phyloP scores from a whole-genome alignment of 2,888 invertebrate genomes.

The Hypolimnas misippus region DNA sequence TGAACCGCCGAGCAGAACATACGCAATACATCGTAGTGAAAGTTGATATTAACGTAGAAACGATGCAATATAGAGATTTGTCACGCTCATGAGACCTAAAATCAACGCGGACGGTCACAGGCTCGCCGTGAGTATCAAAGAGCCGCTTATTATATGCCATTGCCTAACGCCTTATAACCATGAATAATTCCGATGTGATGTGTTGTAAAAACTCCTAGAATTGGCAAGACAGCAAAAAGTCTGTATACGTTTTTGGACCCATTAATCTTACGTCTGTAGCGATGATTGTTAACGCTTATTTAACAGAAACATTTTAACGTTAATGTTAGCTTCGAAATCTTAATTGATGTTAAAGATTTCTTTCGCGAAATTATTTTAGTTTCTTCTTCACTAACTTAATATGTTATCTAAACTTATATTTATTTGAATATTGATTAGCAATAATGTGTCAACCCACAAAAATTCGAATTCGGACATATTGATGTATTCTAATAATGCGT shows the following conservation, averaged over 20 bases:
- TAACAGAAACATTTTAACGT: too few species aligned
- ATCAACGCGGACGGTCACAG: constrained; percentile 30
- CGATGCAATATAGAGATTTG: constrained; percentile 41
- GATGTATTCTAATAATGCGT: too few species aligned
- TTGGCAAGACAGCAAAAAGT: constrained; percentile 5
- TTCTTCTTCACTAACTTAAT: too few species aligned
- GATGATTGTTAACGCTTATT: too few species aligned
- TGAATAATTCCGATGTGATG: constrained; percentile 43
- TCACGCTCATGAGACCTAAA: constrained; percentile 40
- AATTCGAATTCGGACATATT: too few species aligned
- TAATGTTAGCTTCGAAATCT: too few species aligned
- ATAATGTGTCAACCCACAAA: too few species aligned
- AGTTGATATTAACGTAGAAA: constrained; percentile 34
- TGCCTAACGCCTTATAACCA: constrained; percentile 49
- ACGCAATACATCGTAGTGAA: constrained; percentile 38
- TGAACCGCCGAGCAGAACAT: constrained; percentile 12
- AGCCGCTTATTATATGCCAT: constrained; percentile 49
- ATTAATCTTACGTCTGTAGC: background rate
- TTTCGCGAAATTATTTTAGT: too few species aligned
- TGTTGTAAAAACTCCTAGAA: constrained; percentile 22
- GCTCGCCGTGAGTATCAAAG: constrained; percentile 33
- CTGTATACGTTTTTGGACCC: background rate
- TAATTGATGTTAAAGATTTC: too few species aligned
- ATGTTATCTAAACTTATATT: too few species aligned
- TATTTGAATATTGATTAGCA: too few species aligned